phyloP scores from a whole-genome alignment of 2,888 invertebrate genomes.

The Tenthredo livida region DNA sequence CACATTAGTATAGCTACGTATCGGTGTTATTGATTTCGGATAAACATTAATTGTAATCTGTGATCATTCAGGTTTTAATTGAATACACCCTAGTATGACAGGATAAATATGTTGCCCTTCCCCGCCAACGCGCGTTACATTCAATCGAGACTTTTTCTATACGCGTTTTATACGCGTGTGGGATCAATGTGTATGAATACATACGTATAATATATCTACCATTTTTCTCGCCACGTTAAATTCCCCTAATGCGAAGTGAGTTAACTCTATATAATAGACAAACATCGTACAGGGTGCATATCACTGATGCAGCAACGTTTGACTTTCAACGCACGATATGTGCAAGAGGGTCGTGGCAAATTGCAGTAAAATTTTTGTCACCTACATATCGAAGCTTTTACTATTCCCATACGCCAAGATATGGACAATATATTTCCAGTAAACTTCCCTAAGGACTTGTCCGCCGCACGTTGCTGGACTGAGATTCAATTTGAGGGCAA shows the following conservation, averaged over 20 bases:
- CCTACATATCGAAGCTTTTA: neutral
- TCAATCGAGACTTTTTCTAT: neutral
- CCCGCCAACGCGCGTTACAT: neutral
- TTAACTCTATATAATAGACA: conserved; percentile 72
- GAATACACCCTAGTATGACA: neutral
- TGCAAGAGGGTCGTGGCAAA: conserved; percentile 63
- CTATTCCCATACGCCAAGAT: neutral
- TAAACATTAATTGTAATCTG: conserved; percentile 29
- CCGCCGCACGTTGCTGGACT: conserved; percentile 68
- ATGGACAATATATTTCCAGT: conserved; percentile 65
- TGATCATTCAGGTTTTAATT: conserved; percentile 30
- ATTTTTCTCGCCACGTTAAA: conserved; percentile 57
- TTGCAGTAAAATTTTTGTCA: conserved; percentile 63
- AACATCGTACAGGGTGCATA: conserved; percentile 67
- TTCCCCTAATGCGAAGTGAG: conserved; percentile 60
- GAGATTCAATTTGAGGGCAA: conserved; percentile 73
- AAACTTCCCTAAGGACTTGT: conserved; percentile 63
- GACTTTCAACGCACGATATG: conserved; percentile 63
- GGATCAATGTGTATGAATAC: neutral
- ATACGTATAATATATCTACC: neutral
- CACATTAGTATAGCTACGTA: neutral
- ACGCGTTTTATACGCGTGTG: neutral
- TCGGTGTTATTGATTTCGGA: neutral
- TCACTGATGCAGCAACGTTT: conserved; percentile 61
- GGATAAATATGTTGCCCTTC: conserved; percentile 10